Evolutionary conservation across 1,140 invertebrate genomes (phyloP).

Genomic region (Aphaenogaster ashmeadi): DNA sequence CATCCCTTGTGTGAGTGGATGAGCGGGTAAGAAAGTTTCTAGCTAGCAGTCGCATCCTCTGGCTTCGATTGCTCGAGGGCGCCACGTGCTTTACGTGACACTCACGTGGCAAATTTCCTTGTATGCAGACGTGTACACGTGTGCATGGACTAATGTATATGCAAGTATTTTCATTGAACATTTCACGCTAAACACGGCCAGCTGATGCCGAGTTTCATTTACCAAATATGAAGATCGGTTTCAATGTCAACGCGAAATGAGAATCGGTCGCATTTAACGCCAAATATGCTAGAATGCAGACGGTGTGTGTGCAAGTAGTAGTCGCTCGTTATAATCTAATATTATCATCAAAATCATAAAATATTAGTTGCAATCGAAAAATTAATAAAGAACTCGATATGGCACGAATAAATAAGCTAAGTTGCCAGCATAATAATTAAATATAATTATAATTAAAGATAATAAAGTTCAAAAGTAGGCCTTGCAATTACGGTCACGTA

Average conservation of each 20-base stretch:
- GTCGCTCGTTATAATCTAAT: neutral
- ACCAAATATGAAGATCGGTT: constrained; percentile 27
- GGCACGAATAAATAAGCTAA: neutral
- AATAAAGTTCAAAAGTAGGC: neutral
- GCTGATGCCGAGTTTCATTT: neutral
- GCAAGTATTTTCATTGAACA: constrained; percentile 19
- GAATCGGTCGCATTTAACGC: neutral
- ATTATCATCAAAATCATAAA: neutral
- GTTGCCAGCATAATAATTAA: neutral
- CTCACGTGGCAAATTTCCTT: constrained; percentile 2
- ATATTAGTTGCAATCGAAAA: neutral
- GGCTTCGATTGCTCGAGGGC: constrained; percentile 68
- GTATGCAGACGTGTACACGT: neutral
- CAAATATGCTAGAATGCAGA: neutral
- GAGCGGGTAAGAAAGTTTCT: constrained; percentile 37
- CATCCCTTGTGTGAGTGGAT: neutral
- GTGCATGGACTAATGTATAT: neutral
- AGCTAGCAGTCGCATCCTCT: constrained; percentile 47
- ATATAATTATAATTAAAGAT: constrained; percentile 9
- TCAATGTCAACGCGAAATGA: constrained; percentile 20
- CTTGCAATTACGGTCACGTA: neutral
- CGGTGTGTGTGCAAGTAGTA: neutral
- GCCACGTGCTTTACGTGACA: constrained; percentile 70
- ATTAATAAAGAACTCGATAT: constrained; percentile 8
- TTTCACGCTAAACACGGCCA: neutral